A percentile compares a stretch with the other conserved stretches of the same genome.
phyloP scores from a whole-genome alignment of 1,140 invertebrate species.

The Homalodisca vitripennis region DNA sequence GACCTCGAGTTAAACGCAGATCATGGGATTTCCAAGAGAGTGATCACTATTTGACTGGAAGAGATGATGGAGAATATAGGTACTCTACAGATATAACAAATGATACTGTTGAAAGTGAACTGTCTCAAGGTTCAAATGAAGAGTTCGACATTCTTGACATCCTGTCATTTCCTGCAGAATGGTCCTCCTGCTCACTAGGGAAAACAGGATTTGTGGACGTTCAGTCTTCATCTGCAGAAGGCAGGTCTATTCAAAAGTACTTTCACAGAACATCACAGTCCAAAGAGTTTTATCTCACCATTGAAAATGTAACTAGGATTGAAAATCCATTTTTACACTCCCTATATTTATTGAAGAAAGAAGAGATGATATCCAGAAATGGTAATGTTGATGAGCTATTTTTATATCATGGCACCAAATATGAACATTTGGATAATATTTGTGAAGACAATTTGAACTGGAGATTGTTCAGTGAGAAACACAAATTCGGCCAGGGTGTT shows the following conservation, averaged over 20 bases:
- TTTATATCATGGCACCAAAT: constrained; percentile 4
- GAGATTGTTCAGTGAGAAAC: constrained; percentile 10
- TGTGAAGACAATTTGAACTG: constrained; percentile 2
- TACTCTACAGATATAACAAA: neutral
- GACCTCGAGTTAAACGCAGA: neutral
- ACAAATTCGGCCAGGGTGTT: neutral
- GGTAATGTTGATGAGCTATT: neutral
- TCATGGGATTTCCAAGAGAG: neutral
- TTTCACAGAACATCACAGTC: neutral
- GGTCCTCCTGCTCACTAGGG: neutral
- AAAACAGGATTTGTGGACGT: neutral
- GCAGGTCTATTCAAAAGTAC: neutral
- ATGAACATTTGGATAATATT: neutral
- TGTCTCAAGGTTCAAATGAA: neutral
- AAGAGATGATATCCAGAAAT: neutral
- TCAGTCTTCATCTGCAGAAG: neutral
- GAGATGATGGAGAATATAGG: neutral
- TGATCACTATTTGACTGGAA: neutral
- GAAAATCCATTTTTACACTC: constrained; percentile 9
- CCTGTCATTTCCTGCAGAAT: neutral
- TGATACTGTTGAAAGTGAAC: neutral
- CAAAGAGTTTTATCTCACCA: neutral
- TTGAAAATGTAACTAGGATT: neutral
- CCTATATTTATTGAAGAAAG: neutral
- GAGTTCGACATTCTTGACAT: neutral